Conservation (phyloP, 1,140 invertebrate species). For the Cyclargus thomasi region DNA sequence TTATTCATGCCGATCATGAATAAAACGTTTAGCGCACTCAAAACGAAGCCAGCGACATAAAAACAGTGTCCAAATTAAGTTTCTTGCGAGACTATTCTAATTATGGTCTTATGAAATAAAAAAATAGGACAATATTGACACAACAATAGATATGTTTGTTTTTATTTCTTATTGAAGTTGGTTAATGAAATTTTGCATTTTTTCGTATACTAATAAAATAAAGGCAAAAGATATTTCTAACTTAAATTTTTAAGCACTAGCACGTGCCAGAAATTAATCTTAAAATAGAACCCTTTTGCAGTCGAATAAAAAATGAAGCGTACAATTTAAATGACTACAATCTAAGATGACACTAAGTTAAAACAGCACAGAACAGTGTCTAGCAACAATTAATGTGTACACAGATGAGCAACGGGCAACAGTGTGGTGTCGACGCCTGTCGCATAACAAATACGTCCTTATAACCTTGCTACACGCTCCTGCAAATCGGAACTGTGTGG, state of each 20-base stretch:
- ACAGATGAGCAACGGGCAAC: slow-evolving; percentile 28
- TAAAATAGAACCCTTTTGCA: too few species aligned
- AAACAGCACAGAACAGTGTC: neutral
- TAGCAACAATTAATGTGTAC: slow-evolving; percentile 27
- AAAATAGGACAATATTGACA: too few species aligned
- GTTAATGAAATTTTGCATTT: too few species aligned
- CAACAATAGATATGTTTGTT: too few species aligned
- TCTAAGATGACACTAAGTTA: neutral
- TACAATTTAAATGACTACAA: neutral
- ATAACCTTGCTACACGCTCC: neutral
- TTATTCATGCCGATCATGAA: too few species aligned
- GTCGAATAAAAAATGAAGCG: too few species aligned
- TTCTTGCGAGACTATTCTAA: neutral
- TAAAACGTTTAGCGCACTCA: slow-evolving; percentile 65
- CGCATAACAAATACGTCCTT: slow-evolving; percentile 38
- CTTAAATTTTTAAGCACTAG: too few species aligned
- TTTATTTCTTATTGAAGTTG: too few species aligned
- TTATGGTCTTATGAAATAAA: neutral
- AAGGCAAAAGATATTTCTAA: too few species aligned
- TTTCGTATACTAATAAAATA: too few species aligned
- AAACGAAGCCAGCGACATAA: slow-evolving; percentile 50
- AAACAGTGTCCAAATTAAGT: slow-evolving; percentile 19
- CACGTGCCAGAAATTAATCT: too few species aligned
- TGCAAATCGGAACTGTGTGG: neutral
- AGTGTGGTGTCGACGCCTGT: slow-evolving; percentile 21